A percentile compares a stretch with the other conserved stretches of the same genome.
Evolutionary conservation across 2,113 vertebrate genomes (phyloP).

Genomic region (Nymphicus hollandicus): DNA sequence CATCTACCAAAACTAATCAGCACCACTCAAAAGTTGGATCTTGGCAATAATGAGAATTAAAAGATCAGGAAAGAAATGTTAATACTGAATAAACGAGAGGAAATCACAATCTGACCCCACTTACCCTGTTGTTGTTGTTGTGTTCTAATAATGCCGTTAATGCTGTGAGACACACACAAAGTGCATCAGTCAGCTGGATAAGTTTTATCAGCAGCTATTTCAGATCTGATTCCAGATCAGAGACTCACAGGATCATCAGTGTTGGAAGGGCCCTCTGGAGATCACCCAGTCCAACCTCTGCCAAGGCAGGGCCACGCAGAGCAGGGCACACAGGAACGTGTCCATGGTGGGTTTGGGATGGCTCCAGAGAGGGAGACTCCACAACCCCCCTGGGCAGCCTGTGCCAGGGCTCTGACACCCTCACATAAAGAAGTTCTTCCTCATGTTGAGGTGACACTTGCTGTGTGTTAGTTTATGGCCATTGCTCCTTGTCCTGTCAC

Average conservation of each 20-base stretch:
- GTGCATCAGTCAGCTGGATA: not conserved
- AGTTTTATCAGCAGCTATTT: not conserved
- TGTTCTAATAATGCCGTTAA: not conserved
- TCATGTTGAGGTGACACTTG: not conserved
- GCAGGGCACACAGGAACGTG: not conserved
- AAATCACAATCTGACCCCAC: not conserved
- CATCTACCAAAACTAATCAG: not conserved
- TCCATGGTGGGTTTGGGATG: not conserved
- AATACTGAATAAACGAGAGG: not conserved
- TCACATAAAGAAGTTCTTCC: rapidly evolving
- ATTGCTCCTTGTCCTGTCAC: rapidly evolving
- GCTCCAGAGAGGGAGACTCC: not conserved
- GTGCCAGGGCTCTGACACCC: not conserved
- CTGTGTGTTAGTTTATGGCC: not conserved
- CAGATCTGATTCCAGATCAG: not conserved
- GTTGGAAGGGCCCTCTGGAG: not conserved
- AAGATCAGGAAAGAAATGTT: not conserved
- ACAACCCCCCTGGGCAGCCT: rapidly evolving
- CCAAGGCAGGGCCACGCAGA: not conserved
- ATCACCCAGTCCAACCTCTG: not conserved
- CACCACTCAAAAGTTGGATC: not conserved
- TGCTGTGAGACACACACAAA: not conserved
- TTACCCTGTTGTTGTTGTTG: not conserved
- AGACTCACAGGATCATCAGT: not conserved
- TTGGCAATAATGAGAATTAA: not conserved